A percentile compares a stretch with the other conserved stretches of the same genome.
These are phyloP conservation scores for Barnardius zonarius DNA, from an alignment of 2,113 vertebrate species.

Conservation along the genomic window DNA sequence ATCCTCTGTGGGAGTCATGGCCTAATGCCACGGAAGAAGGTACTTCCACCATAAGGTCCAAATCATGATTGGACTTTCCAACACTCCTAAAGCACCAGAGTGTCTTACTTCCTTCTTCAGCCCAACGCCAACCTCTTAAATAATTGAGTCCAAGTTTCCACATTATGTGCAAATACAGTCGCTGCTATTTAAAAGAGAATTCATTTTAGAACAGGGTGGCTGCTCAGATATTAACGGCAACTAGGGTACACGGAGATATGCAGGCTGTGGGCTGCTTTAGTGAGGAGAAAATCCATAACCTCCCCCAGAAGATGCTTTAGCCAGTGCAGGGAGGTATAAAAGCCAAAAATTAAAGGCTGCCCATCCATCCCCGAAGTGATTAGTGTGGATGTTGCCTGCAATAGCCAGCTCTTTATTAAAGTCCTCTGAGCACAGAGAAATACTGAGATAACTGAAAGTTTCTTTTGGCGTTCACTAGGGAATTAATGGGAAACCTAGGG, in stretches of 20 bases:
- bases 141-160: background rate
- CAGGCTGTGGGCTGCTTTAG: background rate
- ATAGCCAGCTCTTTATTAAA: background rate
- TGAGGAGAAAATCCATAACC: background rate
- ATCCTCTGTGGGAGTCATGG: background rate
- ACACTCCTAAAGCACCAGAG: background rate
- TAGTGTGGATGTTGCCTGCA: background rate
- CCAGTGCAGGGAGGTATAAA: background rate
- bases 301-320: background rate
- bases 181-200: background rate
- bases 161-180: background rate
- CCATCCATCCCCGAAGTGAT: background rate
- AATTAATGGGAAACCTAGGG: background rate
- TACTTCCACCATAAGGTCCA: background rate
- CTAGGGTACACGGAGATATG: background rate
- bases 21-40: background rate
- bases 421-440: background rate
- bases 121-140: background rate
- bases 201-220: background rate
- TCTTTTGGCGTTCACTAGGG: background rate
- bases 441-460: background rate
- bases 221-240: background rate
- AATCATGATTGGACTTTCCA: background rate
- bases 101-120: background rate
- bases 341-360: background rate